phyloP scores from a whole-genome alignment of 2,888 invertebrate genomes.

The Pycnomerus fuliginosus region DNA sequence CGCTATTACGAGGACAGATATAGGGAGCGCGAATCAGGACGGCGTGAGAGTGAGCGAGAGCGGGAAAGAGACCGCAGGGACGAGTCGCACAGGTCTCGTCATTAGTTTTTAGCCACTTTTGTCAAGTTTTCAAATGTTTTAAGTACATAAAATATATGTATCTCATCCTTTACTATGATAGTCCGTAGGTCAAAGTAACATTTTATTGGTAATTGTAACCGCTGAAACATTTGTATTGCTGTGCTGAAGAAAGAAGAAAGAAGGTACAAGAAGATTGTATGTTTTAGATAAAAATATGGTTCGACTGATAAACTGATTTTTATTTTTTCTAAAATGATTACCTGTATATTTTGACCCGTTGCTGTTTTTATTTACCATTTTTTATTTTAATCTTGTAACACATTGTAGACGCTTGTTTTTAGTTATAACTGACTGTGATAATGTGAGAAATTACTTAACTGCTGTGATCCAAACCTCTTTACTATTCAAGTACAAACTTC shows the following conservation, averaged over 20 bases:
- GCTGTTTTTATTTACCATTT: conserved; percentile 8
- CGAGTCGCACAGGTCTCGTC: conserved; percentile 71
- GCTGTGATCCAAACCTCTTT: too few species aligned
- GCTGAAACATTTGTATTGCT: conserved; percentile 2
- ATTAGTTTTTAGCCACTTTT: conserved; percentile 49
- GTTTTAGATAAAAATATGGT: conserved; percentile 39
- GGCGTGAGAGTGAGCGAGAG: conserved; percentile 65
- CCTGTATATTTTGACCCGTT: too few species aligned
- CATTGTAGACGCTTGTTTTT: background rate
- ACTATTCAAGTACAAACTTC: too few species aligned
- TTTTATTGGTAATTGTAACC: background rate
- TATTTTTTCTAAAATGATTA: conserved; percentile 36
- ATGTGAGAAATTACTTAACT: too few species aligned
- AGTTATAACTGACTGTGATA: background rate
- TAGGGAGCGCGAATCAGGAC: conserved; percentile 57
- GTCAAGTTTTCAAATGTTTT: background rate
- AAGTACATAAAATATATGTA: background rate
- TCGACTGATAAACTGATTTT: conserved; percentile 36
- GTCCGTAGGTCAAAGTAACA: conserved; percentile 1
- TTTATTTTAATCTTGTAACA: background rate
- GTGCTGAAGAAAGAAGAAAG: conserved; percentile 27
- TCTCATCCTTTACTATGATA: background rate
- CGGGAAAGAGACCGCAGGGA: conserved; percentile 67
- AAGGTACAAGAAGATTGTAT: conserved; percentile 46
- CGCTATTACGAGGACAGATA: conserved; percentile 89